These are phyloP conservation scores for Cheiracanthium punctorium DNA, from an alignment of 2,888 invertebrate species.

Conservation along the genomic window DNA sequence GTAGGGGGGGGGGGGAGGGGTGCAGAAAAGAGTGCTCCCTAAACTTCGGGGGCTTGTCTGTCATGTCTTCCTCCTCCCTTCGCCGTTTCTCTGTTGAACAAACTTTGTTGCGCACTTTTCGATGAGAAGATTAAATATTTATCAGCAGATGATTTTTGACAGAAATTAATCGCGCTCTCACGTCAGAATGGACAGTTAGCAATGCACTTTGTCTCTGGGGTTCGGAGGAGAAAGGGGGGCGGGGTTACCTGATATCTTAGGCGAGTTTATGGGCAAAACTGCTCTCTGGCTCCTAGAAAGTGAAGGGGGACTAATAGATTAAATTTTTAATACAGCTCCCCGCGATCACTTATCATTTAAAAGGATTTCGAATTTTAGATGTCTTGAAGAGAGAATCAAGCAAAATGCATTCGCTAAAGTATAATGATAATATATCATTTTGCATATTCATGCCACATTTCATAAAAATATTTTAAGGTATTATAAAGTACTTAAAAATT, in stretches of 20 bases:
- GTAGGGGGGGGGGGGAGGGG: neutral
- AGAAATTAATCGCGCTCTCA: conserved; percentile 33
- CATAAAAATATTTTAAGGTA: too few species aligned
- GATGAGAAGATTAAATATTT: conserved; percentile 39
- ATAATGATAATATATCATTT: too few species aligned
- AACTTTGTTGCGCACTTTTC: conserved; percentile 20
- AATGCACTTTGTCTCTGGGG: neutral
- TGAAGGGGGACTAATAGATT: neutral
- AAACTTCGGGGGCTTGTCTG: neutral
- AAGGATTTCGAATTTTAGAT: too few species aligned
- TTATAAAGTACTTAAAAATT: too few species aligned
- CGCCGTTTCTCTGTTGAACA: neutral
- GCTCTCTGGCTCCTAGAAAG: too few species aligned
- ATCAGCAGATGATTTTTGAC: conserved; percentile 36
- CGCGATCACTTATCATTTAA: too few species aligned
- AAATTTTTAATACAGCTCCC: neutral
- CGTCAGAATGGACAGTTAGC: conserved; percentile 5
- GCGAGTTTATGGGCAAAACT: neutral
- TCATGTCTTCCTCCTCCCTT: conserved; percentile 2
- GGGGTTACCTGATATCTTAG: neutral
- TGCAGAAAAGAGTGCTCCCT: neutral
- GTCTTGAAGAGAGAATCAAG: too few species aligned
- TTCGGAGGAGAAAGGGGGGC: too few species aligned
- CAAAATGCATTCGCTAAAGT: too few species aligned
- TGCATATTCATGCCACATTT: too few species aligned